A percentile compares a stretch with the other conserved stretches of the same genome.
These are phyloP conservation scores for Phylloscopus trochilus DNA, from an alignment of 2,113 vertebrate species.

Conservation along the genomic window DNA sequence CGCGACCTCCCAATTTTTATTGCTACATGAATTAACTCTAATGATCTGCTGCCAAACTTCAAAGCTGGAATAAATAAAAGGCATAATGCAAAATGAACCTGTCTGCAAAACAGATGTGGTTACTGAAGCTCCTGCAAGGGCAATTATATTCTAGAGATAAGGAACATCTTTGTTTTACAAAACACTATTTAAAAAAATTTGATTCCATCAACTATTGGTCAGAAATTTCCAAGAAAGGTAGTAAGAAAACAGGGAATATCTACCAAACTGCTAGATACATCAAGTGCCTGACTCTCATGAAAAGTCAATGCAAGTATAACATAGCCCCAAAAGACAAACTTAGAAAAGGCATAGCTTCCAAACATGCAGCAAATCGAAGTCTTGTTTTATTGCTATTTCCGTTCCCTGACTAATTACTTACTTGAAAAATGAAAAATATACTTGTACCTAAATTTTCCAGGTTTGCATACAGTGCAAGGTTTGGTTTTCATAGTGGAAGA, in stretches of 20 bases:
- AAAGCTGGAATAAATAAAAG: background rate
- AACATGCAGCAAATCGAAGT: background rate
- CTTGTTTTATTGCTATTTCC: background rate
- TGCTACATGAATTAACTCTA: background rate
- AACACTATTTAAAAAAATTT: background rate
- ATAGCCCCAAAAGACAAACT: background rate
- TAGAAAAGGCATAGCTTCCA: background rate
- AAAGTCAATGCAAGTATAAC: background rate
- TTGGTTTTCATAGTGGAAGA: background rate
- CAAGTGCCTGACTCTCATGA: background rate
- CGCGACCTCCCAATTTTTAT: background rate
- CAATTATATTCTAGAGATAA: background rate
- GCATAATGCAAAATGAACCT: background rate
- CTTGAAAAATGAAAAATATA: background rate
- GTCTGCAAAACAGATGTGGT: background rate
- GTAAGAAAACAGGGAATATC: background rate
- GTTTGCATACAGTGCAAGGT: background rate
- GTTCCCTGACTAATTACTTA: background rate
- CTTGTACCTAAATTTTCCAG: background rate
- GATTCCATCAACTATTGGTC: background rate
- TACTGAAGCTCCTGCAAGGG: background rate
- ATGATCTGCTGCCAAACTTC: background rate
- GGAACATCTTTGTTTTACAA: background rate
- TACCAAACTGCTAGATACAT: background rate
- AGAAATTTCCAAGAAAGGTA: background rate